A percentile compares a stretch with the other conserved stretches of the same genome.
Evolutionary conservation across 2,113 vertebrate genomes (phyloP).

Genomic region (Falco punctatus): DNA sequence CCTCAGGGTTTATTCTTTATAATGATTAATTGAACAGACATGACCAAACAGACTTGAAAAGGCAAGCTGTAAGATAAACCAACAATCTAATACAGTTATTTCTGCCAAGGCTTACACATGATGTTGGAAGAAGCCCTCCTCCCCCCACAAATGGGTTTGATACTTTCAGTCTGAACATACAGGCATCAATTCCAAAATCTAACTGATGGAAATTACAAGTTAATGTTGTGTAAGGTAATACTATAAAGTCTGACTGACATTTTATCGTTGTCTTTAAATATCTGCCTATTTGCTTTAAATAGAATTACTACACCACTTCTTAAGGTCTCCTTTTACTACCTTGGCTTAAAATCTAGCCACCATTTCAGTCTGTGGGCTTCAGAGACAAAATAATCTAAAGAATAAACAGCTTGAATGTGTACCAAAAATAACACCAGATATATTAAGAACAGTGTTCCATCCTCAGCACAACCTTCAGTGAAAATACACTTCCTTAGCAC

Average conservation of each 20-base stretch:
- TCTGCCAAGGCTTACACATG: not conserved
- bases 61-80: not conserved
- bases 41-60: not conserved
- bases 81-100: not conserved
- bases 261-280: not conserved
- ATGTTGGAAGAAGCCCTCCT: not conserved
- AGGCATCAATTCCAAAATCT: not conserved
- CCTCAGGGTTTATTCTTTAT: not conserved
- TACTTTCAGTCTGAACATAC: not conserved
- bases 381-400: conserved; percentile 11
- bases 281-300: conserved; percentile 5
- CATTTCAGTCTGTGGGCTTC: not conserved
- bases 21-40: not conserved
- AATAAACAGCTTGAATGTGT: not conserved
- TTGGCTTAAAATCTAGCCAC: not conserved
- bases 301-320: not conserved
- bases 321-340: not conserved
- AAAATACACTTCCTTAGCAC: conserved; percentile 2
- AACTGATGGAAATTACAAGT: not conserved
- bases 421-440: conserved; percentile 11
- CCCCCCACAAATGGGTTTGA: not conserved
- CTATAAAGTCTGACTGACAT: not conserved
- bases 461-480: conserved; percentile 1
- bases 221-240: not conserved
- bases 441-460: conserved; percentile 14